Conservation (phyloP, 1,140 invertebrate genomes). For the Octopus sinensis region DNA sequence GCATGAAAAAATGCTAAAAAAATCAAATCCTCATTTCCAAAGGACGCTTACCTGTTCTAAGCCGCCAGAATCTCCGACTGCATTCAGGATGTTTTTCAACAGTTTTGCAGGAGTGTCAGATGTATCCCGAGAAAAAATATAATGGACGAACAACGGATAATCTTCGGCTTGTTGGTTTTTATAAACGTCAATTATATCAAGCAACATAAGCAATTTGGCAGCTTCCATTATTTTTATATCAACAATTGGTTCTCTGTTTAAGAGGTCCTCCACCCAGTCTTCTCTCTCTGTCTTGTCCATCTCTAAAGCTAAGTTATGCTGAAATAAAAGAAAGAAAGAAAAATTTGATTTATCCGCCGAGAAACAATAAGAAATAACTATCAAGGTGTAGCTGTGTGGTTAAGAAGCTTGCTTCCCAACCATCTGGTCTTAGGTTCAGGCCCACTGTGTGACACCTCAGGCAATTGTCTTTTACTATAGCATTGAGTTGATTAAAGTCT, state of each 20-base stretch:
- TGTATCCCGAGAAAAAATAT: slow-evolving; percentile 60
- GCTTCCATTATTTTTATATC: slow-evolving; percentile 61
- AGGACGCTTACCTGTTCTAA: slow-evolving; percentile 57
- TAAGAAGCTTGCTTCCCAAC: too few species aligned
- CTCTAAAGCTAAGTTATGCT: slow-evolving; percentile 48
- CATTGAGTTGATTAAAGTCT: too few species aligned
- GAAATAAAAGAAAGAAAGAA: slow-evolving; percentile 16
- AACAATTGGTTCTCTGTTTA: slow-evolving; percentile 56
- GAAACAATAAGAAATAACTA: too few species aligned
- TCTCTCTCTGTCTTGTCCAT: slow-evolving; percentile 35
- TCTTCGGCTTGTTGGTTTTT: slow-evolving; percentile 45
- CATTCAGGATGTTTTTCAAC: slow-evolving; percentile 59
- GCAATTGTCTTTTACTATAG: too few species aligned
- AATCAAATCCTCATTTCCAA: too few species aligned
- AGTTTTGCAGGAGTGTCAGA: slow-evolving; percentile 55
- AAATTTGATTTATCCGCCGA: too few species aligned
- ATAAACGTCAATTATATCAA: slow-evolving; percentile 54
- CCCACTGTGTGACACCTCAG: too few species aligned
- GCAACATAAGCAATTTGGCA: slow-evolving; percentile 61
- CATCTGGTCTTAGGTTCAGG: too few species aligned
- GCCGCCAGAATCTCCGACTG: slow-evolving; percentile 56
- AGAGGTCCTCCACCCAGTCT: slow-evolving; percentile 43
- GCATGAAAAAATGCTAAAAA: too few species aligned
- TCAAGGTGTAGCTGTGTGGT: too few species aligned
- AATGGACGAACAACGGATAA: slow-evolving; percentile 59